Base-by-base conservation (phyloP, 2,888 invertebrate genomes). In the Sialis fuliginosa region DNA sequence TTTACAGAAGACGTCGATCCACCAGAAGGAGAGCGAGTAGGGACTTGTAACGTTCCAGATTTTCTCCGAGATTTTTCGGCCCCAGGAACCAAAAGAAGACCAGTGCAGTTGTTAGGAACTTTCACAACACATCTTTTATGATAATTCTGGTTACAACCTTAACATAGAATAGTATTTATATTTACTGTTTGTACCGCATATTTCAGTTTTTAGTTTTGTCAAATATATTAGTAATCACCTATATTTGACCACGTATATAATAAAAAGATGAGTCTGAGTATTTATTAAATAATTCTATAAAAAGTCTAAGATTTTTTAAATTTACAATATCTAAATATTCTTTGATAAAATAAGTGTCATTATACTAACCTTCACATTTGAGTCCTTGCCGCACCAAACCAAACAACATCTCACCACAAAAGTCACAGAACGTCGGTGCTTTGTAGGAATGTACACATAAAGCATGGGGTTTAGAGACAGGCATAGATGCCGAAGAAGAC, bases 381-480 rank as follows among this genome's bases (percentile, higher is more conserved):
- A 98, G 80, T 52, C 98, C 98, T 71, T 98, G 98, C 48, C 95
- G 79, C 52, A 97, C 95, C 53, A 98, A 75, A 4, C 98, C 98
- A 70, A 97, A 97, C 33, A 98, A 77, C 92, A 98, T 95, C 70
- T 97, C 97, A 35, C 97, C 97, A 69, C 98, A 98, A 71, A 95
- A 96, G 75, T 98, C 97, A 71, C 97, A 98, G 75, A 98, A 98
- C 52, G 98, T 96, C 51, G 98, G 98, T 54, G 90, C 86, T 73
- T 95, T 96, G 71, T 97, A 98, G 31, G 96, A 96, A 72, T 98
- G 97, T 54, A 98, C 95, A 55, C 83, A 80, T 48, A 98, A 77
- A 54, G 89, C 81, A 71, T 98, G 97, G 47, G 96, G 91, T 62
- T 89, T 78, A 56, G 81, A 70, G 54, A 69, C 71, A 50, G 79